Conservation (phyloP, 2,113 vertebrate species). For the Nesogale talazaci region DNA sequence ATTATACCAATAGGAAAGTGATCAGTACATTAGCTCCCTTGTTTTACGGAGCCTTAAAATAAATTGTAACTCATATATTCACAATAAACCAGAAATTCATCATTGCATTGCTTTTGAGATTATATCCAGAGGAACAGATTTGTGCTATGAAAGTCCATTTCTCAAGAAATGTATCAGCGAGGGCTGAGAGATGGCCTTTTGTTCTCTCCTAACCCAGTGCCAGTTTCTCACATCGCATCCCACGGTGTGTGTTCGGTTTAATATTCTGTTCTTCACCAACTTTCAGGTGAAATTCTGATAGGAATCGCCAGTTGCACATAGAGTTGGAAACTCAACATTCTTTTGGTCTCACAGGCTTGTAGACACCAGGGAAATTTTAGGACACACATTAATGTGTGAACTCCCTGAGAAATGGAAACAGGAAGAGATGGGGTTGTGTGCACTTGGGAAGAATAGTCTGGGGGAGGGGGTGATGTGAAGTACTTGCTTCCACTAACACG, state of each 20-base stretch:
- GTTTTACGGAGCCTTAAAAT: not conserved
- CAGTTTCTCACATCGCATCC: not conserved
- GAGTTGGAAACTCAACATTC: not conserved
- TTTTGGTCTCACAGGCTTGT: not conserved
- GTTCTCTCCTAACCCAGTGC: not conserved
- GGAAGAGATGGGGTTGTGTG: not conserved
- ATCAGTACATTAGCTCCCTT: not conserved
- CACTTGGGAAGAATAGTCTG: not conserved
- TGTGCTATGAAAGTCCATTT: not conserved
- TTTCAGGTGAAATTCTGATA: not conserved
- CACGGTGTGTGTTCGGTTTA: not conserved
- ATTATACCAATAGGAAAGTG: not conserved
- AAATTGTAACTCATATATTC: not conserved
- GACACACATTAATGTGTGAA: not conserved
- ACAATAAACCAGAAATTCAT: not conserved
- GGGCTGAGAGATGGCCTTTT: not conserved
- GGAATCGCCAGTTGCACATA: not conserved
- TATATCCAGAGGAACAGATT: not conserved
- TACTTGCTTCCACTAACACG: conserved; percentile 19
- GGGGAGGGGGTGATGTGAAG: not conserved
- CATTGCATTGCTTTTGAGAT: conserved; percentile 32
- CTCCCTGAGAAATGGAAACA: not conserved
- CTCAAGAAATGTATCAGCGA: not conserved
- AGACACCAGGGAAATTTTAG: conserved; percentile 9
- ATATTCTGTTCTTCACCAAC: conserved; percentile 25